These are phyloP conservation scores for Epizoanthus ramosus DNA, from an alignment of 92 coral and sea anemone species.

Conservation along the genomic window DNA sequence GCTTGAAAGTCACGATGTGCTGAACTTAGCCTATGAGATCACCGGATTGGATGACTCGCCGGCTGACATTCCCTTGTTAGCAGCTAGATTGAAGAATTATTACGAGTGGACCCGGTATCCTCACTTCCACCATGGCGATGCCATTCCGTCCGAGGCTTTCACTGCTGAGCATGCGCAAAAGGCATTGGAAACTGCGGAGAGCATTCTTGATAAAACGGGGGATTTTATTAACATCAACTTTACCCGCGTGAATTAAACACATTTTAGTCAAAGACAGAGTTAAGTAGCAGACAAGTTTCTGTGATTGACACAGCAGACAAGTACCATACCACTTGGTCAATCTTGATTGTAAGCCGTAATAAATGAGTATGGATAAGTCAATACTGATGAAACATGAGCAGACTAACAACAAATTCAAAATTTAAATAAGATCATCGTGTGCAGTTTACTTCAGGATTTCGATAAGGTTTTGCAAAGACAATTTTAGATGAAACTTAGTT, in stretches of 20 bases:
- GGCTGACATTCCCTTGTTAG: conserved; percentile 74
- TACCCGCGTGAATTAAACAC: conserved; percentile 48
- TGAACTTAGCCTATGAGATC: conserved; percentile 85
- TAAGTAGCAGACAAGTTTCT: too few relatives aligned
- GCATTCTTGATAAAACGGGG: conserved; percentile 66
- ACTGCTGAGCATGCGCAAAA: conserved; percentile 77
- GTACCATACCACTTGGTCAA: too few relatives aligned
- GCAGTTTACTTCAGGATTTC: too few relatives aligned
- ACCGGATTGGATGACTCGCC: conserved; percentile 86
- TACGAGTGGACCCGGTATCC: conserved; percentile 95
- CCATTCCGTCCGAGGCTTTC: conserved; percentile 84
- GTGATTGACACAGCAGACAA: too few relatives aligned
- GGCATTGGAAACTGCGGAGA: conserved; percentile 74
- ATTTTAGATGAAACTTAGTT: too few relatives aligned
- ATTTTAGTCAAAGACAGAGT: neutral
- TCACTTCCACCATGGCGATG: conserved; percentile 82
- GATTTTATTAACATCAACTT: conserved; percentile 68
- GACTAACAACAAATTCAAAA: too few relatives aligned
- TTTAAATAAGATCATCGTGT: too few relatives aligned
- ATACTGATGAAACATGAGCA: too few relatives aligned
- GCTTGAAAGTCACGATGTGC: conserved; percentile 92
- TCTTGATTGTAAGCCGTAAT: too few relatives aligned
- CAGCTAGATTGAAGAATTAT: conserved; percentile 84
- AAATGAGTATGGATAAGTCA: too few relatives aligned
- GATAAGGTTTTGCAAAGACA: too few relatives aligned